Evolutionary conservation across 2,797 vertebrate species (phyloP).

Genomic region (Rhincodon typus): DNA sequence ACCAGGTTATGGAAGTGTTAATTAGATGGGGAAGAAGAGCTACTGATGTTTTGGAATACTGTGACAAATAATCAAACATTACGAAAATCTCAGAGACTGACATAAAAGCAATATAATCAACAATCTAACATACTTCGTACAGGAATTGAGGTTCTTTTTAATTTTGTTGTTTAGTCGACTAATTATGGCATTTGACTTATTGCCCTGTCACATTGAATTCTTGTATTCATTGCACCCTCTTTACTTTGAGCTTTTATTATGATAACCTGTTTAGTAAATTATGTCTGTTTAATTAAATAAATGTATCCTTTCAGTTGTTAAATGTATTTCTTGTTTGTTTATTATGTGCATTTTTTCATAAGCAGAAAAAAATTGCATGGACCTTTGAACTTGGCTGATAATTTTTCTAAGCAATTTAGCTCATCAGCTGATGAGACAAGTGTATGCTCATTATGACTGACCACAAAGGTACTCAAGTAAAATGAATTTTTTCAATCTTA

Average conservation of each 20-base stretch:
- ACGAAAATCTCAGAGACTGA: too few species aligned
- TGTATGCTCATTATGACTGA: neutral
- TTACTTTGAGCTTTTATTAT: neutral
- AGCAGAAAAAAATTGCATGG: neutral
- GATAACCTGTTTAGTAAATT: neutral
- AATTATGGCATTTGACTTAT: neutral
- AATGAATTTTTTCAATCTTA: neutral
- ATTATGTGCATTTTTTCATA: neutral
- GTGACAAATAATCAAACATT: neutral
- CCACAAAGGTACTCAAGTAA: neutral
- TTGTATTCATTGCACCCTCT: neutral
- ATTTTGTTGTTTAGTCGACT: neutral
- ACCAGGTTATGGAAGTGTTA: neutral
- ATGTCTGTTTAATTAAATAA: neutral
- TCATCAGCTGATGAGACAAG: neutral
- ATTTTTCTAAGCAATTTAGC: neutral
- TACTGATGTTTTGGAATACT: neutral
- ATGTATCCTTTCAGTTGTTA: neutral
- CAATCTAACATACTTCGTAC: neutral
- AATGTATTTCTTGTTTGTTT: neutral
- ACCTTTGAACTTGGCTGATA: neutral
- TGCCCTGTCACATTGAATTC: neutral
- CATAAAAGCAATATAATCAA: neutral
- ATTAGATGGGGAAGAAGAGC: neutral
- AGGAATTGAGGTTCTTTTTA: neutral